These are phyloP conservation scores for Cacatua alba DNA, from an alignment of 2,113 vertebrate species.

Conservation along the genomic window DNA sequence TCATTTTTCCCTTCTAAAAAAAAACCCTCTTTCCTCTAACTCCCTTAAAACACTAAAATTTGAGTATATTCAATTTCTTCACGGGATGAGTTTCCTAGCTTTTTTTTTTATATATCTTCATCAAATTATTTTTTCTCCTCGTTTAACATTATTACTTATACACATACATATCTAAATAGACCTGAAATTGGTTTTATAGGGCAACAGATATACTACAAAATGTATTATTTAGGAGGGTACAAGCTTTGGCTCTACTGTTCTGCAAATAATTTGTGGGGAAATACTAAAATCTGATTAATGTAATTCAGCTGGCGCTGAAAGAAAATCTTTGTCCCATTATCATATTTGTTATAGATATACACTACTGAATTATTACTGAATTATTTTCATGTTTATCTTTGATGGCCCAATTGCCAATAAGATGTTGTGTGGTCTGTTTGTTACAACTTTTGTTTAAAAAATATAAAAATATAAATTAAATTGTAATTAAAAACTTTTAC, in stretches of 20 bases:
- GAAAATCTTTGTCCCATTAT: background rate
- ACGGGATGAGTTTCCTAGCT: background rate
- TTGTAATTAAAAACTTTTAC: background rate
- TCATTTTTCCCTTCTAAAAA: background rate
- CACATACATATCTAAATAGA: background rate
- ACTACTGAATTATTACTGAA: background rate
- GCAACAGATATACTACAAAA: background rate
- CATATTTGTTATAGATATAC: background rate
- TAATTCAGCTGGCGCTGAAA: background rate
- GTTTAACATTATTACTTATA: background rate
- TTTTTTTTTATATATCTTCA: background rate
- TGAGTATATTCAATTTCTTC: background rate
- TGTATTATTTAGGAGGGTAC: background rate
- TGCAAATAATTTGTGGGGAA: background rate
- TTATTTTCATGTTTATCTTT: background rate
- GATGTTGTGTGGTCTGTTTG: background rate
- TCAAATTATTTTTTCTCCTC: background rate
- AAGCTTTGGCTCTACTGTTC: background rate
- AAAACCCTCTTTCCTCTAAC: background rate
- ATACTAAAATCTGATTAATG: background rate
- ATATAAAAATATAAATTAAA: background rate
- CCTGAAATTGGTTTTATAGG: conserved; percentile 10
- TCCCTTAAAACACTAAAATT: background rate
- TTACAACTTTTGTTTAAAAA: background rate
- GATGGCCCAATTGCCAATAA: background rate